A percentile compares a stretch with the other conserved stretches of the same genome.
phyloP scores from a whole-genome alignment of 2,888 invertebrate species.

The Apotomis turbidana region DNA sequence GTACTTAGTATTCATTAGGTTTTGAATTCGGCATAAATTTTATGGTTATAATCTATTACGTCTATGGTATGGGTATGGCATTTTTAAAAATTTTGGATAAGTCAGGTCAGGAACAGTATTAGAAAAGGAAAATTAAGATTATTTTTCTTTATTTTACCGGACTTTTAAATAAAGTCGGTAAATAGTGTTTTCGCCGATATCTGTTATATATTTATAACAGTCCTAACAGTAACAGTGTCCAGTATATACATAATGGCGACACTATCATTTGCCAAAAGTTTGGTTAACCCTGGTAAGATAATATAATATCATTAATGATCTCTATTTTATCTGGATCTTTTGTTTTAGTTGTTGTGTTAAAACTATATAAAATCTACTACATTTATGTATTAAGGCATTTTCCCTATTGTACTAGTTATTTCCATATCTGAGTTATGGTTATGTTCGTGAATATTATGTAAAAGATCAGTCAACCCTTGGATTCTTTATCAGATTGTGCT shows the following conservation, averaged over 20 bases:
- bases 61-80: constrained; percentile 8
- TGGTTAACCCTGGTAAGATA: constrained; percentile 77
- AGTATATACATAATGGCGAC: constrained; percentile 65
- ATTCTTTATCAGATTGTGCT: neutral
- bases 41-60: constrained; percentile 5
- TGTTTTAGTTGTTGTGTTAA: neutral
- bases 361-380: neutral
- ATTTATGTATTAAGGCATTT: neutral
- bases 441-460: constrained; percentile 60
- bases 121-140: neutral
- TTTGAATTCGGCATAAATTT: neutral
- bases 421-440: constrained; percentile 7
- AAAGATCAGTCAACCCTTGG: constrained; percentile 47
- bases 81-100: constrained; percentile 8
- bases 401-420: neutral
- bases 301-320: constrained; percentile 13
- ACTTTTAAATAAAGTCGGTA: constrained; percentile 19
- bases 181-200: neutral
- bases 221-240: constrained; percentile 43
- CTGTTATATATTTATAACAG: neutral
- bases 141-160: constrained; percentile 13
- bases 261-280: constrained; percentile 77
- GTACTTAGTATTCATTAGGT: no score
- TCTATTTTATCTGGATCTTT: neutral
- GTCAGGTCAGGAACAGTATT: constrained; percentile 24